phyloP scores from a whole-genome alignment of 2,113 vertebrate species.

The Heptranchias perlo region DNA sequence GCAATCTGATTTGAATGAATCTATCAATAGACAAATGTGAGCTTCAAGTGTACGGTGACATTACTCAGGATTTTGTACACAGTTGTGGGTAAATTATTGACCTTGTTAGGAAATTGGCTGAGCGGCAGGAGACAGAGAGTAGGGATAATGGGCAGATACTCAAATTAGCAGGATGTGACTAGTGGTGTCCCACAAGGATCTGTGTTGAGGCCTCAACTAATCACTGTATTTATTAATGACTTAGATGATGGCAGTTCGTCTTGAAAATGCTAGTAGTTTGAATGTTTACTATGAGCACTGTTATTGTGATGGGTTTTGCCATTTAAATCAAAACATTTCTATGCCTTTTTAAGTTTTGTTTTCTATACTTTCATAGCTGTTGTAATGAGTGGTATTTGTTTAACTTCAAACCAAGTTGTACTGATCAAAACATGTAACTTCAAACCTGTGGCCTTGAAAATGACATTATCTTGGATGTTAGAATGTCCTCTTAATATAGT shows the following conservation, averaged over 20 bases:
- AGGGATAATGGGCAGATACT: too few species aligned
- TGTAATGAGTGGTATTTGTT: constrained; percentile 24
- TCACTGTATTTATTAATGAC: too few species aligned
- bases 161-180: too few species aligned
- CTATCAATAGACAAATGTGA: background rate
- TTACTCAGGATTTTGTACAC: background rate
- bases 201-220: too few species aligned
- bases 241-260: constrained; percentile 25
- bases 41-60: background rate
- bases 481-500: background rate
- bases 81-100: too few species aligned
- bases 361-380: background rate
- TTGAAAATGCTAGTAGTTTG: background rate
- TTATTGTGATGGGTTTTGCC: background rate
- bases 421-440: background rate
- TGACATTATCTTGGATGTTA: constrained; percentile 11
- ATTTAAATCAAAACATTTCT: constrained; percentile 22
- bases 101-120: too few species aligned
- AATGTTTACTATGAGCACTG: background rate
- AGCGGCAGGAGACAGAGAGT: too few species aligned
- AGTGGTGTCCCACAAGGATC: too few species aligned
- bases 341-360: constrained; percentile 12
- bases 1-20: background rate
- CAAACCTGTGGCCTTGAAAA: background rate
- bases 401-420: background rate